Conservation (phyloP, 2,888 invertebrate species). For the Diadegma fenestrale region DNA sequence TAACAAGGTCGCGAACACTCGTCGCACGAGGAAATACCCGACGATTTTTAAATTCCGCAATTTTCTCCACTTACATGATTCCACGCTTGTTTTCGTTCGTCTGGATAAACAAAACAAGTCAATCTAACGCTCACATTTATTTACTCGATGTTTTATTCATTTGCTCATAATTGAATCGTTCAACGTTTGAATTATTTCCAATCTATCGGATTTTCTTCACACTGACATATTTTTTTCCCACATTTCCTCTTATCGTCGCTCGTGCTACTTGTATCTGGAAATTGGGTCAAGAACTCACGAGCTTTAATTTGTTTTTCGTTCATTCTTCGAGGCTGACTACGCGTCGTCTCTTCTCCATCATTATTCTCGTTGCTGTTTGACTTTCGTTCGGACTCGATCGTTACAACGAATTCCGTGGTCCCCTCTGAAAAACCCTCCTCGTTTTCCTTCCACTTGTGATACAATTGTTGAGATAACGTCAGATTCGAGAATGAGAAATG, state of each 20-base stretch:
- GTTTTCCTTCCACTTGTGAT: not conserved
- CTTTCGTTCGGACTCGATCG: not conserved
- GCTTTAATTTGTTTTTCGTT: constrained; percentile 52
- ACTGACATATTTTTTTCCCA: not conserved
- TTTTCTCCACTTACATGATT: not conserved
- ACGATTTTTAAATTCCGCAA: not conserved
- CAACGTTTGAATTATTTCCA: not conserved
- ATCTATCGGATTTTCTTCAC: not conserved
- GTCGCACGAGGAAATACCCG: constrained; percentile 34
- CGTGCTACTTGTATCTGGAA: constrained; percentile 37
- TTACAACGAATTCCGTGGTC: constrained; percentile 4
- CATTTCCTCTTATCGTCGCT: not conserved
- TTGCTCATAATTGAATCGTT: not conserved
- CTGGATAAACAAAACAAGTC: not conserved
- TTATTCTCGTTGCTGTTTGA: constrained; percentile 7
- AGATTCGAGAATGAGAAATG: not conserved
- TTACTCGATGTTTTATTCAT: constrained; percentile 7
- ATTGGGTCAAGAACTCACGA: constrained; percentile 66
- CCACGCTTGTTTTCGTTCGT: not conserved
- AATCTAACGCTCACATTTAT: not conserved
- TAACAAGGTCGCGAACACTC: constrained; percentile 70
- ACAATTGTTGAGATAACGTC: not conserved
- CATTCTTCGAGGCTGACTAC: constrained; percentile 53
- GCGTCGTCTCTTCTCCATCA: constrained; percentile 46
- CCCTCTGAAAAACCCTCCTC: constrained; percentile 33